Conservation (phyloP, 2,888 invertebrate species). For the Rotaria macrura region DNA sequence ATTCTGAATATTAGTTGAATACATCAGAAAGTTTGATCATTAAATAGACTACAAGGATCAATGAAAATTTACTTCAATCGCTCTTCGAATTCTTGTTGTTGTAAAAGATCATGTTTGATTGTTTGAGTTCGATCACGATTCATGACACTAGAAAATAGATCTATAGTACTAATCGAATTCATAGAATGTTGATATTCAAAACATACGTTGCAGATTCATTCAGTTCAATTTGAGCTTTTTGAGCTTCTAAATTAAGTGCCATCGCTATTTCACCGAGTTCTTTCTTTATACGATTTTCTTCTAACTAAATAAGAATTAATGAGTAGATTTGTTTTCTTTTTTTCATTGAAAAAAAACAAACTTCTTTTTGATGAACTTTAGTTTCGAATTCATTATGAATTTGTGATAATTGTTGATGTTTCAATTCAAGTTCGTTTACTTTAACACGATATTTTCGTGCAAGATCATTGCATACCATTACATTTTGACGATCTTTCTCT, state of each 20-base stretch:
- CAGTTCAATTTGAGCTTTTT: conserved; percentile 41
- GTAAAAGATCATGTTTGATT: neutral
- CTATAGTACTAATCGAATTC: neutral
- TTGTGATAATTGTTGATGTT: conserved; percentile 40
- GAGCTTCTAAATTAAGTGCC: conserved; percentile 45
- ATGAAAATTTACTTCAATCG: neutral
- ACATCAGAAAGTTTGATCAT: no score
- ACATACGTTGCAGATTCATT: conserved; percentile 36
- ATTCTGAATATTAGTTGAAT: no score
- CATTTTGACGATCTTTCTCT: conserved; percentile 26
- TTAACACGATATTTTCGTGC: conserved; percentile 42
- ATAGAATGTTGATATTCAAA: neutral
- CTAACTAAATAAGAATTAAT: conserved; percentile 32
- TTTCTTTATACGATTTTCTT: conserved; percentile 42
- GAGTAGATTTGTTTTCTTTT: no score
- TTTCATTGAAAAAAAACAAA: conserved; percentile 24
- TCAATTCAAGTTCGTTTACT: conserved; percentile 42
- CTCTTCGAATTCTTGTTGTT: neutral
- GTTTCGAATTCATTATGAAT: conserved; percentile 42
- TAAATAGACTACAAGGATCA: no score
- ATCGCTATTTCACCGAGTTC: conserved; percentile 45
- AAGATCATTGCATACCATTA: conserved; percentile 37
- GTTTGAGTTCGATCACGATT: neutral
- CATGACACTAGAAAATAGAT: neutral
- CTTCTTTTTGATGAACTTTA: conserved; percentile 44